Evolutionary conservation across 2,113 vertebrate species (phyloP).

Genomic region (human): DNA sequence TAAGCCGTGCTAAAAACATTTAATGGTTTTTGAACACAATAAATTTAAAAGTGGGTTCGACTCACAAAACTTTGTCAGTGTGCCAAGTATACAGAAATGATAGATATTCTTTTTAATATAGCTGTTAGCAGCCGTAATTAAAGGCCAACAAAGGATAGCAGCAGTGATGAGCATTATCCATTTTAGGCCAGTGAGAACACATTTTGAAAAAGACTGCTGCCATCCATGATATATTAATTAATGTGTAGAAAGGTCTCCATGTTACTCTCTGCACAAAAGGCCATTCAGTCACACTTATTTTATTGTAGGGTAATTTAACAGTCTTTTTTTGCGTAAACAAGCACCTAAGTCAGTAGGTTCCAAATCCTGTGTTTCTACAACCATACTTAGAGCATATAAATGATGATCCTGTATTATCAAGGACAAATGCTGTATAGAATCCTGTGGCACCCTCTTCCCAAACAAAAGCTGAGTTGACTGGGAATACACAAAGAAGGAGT

Average conservation of each 20-base stretch:
- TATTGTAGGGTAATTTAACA: not conserved
- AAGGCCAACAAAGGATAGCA: not conserved
- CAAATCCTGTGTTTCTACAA: not conserved
- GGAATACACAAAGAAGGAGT: not conserved
- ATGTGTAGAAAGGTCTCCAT: not conserved
- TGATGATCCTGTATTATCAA: not conserved
- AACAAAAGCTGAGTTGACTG: not conserved
- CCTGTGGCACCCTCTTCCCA: rapidly evolving
- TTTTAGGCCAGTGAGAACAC: not conserved
- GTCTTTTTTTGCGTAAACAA: not conserved
- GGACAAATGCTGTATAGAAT: not conserved
- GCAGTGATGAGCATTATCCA: not conserved
- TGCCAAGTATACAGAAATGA: not conserved
- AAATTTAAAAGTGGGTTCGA: not conserved
- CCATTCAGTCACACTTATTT: not conserved
- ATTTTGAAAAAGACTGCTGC: not conserved
- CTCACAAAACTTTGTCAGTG: not conserved
- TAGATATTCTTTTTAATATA: not conserved
- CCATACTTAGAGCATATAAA: not conserved
- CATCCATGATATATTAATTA: not conserved
- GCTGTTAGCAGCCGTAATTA: not conserved
- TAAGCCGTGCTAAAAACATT: not conserved
- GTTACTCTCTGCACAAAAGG: not conserved
- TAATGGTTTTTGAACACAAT: not conserved
- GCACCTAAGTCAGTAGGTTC: not conserved